A percentile compares a stretch with the other conserved stretches of the same genome.
These are phyloP conservation scores for Clarias batrachus DNA, from an alignment of 2,113 vertebrate species.

Conservation along the genomic window DNA sequence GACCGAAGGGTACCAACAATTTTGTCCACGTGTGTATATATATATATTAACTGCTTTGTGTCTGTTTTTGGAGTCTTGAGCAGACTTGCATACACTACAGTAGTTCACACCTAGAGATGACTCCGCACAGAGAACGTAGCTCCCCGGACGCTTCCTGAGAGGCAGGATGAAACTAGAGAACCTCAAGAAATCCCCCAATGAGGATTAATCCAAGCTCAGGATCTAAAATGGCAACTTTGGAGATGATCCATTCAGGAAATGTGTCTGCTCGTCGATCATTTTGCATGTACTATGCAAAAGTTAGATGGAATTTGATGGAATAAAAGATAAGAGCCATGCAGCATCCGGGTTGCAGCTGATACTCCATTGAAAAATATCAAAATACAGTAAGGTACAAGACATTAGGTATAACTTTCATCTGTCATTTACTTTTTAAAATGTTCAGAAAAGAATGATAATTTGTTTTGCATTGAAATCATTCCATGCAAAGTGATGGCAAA, in stretches of 20 bases:
- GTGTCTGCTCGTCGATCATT: background rate
- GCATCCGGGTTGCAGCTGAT: background rate
- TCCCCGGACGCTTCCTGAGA: background rate
- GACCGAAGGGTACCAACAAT: too few relatives aligned
- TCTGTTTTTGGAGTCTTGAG: background rate
- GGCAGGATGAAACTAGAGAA: background rate
- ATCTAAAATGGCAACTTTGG: background rate
- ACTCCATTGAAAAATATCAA: background rate
- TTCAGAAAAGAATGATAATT: too few relatives aligned
- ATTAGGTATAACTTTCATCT: too few relatives aligned
- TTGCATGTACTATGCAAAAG: background rate
- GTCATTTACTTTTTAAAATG: too few relatives aligned
- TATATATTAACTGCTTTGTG: too few relatives aligned
- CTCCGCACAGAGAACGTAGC: background rate
- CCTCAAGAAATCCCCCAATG: background rate
- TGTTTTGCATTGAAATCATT: too few relatives aligned
- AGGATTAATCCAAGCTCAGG: background rate
- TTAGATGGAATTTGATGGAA: background rate
- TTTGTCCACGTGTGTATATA: too few relatives aligned
- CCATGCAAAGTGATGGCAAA: too few relatives aligned
- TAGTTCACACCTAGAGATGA: background rate
- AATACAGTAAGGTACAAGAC: background rate
- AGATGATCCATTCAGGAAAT: background rate
- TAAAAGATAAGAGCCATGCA: background rate
- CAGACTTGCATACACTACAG: background rate